Evolutionary conservation across 1,140 invertebrate genomes (phyloP).

Genomic region (Ridgeia piscesae): DNA sequence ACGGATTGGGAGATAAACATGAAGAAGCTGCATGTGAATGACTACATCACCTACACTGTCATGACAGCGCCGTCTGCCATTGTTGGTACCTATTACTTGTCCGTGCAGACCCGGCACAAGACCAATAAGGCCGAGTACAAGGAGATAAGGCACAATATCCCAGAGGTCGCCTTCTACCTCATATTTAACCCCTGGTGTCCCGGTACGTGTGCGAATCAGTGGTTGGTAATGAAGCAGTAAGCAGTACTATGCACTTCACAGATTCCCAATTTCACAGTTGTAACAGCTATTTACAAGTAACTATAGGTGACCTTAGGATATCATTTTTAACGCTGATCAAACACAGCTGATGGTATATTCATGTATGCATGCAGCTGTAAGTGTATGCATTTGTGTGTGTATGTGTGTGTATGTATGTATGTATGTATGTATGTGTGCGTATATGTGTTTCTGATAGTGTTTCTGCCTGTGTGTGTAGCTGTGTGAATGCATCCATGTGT

Average conservation of each 20-base stretch:
- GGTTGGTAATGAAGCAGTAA: not conserved
- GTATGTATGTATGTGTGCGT: too few species aligned
- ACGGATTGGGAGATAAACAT: not conserved
- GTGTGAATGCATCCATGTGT: not conserved
- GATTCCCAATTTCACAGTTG: too few species aligned
- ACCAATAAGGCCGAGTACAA: not conserved
- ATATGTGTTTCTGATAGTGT: too few species aligned
- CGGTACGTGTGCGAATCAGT: not conserved
- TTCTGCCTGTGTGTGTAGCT: not conserved
- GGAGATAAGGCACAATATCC: not conserved
- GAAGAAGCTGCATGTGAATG: not conserved
- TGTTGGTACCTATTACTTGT: not conserved
- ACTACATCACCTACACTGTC: not conserved
- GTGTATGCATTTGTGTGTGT: not conserved
- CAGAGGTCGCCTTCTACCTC: not conserved
- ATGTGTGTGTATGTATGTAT: too few species aligned
- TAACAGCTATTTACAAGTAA: too few species aligned
- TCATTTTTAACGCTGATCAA: too few species aligned
- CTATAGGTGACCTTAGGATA: too few species aligned
- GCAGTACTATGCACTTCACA: not conserved
- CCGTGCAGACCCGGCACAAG: not conserved
- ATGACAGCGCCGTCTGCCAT: not conserved
- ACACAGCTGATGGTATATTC: not conserved
- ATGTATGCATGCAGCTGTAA: not conserved
- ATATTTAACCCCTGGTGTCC: not conserved